A percentile compares a stretch with the other conserved stretches of the same genome.
These are phyloP conservation scores for Petromus typicus DNA, from an alignment of 2,113 vertebrate species.

Conservation along the genomic window DNA sequence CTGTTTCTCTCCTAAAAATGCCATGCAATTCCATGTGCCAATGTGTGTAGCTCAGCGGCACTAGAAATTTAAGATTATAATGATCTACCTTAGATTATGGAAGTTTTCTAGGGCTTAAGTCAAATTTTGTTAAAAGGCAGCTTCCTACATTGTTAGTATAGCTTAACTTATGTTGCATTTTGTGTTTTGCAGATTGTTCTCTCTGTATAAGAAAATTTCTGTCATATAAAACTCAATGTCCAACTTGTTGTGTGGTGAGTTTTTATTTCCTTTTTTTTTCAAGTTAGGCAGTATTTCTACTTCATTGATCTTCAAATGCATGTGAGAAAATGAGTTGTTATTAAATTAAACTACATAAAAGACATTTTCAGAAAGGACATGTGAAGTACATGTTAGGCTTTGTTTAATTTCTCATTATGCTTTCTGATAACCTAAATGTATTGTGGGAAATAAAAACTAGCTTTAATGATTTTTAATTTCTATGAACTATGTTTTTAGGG, in stretches of 20 bases:
- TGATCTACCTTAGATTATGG: background rate
- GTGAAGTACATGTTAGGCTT: background rate
- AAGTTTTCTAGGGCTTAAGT: background rate
- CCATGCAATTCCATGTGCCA: background rate
- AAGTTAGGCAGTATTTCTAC: background rate
- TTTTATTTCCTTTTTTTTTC: slow-evolving; percentile 24
- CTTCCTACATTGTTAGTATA: background rate
- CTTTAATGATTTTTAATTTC: slow-evolving; percentile 26
- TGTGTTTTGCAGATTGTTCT: slow-evolving; percentile 93
- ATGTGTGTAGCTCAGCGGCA: background rate
- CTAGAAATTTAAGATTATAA: slow-evolving; percentile 44
- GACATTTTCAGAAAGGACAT: slow-evolving; percentile 37
- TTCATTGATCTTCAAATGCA: background rate
- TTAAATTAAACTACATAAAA: slow-evolving; percentile 20
- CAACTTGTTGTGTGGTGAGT: slow-evolving; percentile 95
- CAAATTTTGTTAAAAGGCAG: background rate
- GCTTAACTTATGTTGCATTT: slow-evolving; percentile 48
- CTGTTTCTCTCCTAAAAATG: background rate
- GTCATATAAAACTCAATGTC: slow-evolving; percentile 95
- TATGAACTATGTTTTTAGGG: background rate
- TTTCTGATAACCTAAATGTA: slow-evolving; percentile 58
- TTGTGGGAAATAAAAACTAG: slow-evolving; percentile 44
- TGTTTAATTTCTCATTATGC: slow-evolving; percentile 18
- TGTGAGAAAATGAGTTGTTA: background rate
- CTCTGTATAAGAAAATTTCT: slow-evolving; percentile 97